These are phyloP conservation scores for Acronicta psi DNA, from an alignment of 2,888 invertebrate genomes.

Conservation along the genomic window DNA sequence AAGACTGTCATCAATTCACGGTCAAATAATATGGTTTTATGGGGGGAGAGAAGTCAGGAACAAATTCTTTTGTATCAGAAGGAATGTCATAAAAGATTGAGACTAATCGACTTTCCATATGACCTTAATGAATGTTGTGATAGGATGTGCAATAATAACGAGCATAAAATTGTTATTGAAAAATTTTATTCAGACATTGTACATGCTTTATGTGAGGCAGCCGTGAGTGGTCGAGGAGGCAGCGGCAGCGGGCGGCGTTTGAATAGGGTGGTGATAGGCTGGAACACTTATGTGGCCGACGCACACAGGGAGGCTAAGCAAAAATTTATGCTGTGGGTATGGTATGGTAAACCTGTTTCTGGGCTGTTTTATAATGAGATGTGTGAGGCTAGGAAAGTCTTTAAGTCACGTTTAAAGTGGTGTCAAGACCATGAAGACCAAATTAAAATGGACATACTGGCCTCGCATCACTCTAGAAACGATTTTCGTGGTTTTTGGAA, in stretches of 20 bases:
- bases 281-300: conserved; percentile 2
- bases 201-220: background rate
- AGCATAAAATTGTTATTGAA: no score
- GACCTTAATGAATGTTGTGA: background rate
- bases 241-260: no score
- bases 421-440: conserved; percentile 34
- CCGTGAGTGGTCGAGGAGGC: background rate
- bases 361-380: background rate
- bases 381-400: conserved; percentile 6
- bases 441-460: conserved; percentile 6
- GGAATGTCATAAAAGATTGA: conserved; percentile 8
- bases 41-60: conserved; percentile 6
- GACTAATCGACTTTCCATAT: conserved; percentile 8
- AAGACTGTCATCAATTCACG: background rate
- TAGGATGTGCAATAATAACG: no score
- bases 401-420: conserved; percentile 33
- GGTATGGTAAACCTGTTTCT: background rate
- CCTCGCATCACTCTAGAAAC: conserved; percentile 8
- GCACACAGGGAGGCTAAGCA: background rate
- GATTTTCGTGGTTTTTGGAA: conserved; percentile 13
- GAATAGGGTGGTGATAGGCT: background rate
- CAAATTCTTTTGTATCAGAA: conserved; percentile 5
- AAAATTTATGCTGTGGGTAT: background rate
- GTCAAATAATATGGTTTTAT: conserved; percentile 1
- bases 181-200: conserved; percentile 1